Base-by-base conservation (phyloP, 2,888 invertebrate species). In the Eumerus sabulonum region DNA sequence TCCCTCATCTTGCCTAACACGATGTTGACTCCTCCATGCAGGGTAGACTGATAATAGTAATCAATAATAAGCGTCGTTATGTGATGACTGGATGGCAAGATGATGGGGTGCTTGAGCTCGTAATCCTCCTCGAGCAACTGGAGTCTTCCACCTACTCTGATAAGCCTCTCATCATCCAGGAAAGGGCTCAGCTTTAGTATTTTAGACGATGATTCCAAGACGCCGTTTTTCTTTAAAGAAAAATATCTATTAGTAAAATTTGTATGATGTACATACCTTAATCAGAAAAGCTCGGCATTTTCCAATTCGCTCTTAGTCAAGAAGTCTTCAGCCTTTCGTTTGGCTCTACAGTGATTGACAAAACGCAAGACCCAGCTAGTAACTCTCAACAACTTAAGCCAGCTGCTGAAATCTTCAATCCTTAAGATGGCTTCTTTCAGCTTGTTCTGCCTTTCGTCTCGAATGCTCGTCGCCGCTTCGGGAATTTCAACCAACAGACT, bases 341-440 rank as follows among this genome's bases (percentile, higher is more conserved):
- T 48, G 14, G n/a, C n/a, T n/a, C n/a, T 35, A 19, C n/a, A 17
- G 62, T 56, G 48, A 18, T 40, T 14, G 7, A 53, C 40, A 40
- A 66, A 66, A 13, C 62, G 62, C 13, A 62, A 38, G 35, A 16
- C 27, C 50, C 35, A 62, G 62, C 62, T 36, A 38, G 56, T 66
- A 38, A 56, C 66, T 27, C 56, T 40, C 27, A 48, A 16, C n/a
- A 56, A 47, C 16, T 18, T 66, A n/a, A 56, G 16, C 56, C 42
- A 53, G 9, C 16, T 64, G 27, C 53, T 54, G 14, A 53, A 64
- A 35, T 36, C 54, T 5, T 36, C 11, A 1, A 1, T 18, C 9
- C n/a, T 36, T 1, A 51, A 3, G 63, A 44, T 63, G 35, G 42
- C 35, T 16, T 40, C 45, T 9, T 16, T 42, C n/a, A 16, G 17